Base-by-base conservation (phyloP, 2,888 invertebrate genomes). In the Clistopyga incitator region DNA sequence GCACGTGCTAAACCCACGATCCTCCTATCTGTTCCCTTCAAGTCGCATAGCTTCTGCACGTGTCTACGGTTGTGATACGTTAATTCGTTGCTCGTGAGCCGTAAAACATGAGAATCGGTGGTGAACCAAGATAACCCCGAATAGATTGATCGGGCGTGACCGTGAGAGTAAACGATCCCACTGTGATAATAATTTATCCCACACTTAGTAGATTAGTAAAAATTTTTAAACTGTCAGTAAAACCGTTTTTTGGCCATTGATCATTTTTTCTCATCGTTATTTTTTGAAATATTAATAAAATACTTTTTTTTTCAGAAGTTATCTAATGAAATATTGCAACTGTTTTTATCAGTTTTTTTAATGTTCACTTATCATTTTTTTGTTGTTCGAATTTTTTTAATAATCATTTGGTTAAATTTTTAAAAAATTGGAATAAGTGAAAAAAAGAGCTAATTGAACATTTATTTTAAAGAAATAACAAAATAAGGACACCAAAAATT, bases 101-200 rank as follows among this genome's bases (percentile, higher is more conserved):
- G 23, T 6, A 61, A 42, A 42, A 54, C 10, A 42, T 11, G 71
- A 68, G 42, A 68, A 45, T 25, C 18, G 54, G 70, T 42, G 65
- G 13, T 18, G 15, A 74, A 72, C 67, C 23, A 8, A n/a, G 47
- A 38, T 65, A 59, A 47, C 65, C 47, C 20, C 74, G 56, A 45
- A 23, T 38, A 77, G 87, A 89, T 88, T 82, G 86, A 85, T 87
- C 78, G 81, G 67, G 79, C 79, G 77, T 85, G 85, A 85, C 79
- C 84, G 65, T 34, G 29, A 20, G n/a, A 67, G 11, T 56, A 64
- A 80, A 74, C 38, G 29, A 59, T 65, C 11, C 38, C 11, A 52
- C 42, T 67, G 42, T 15, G 75, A 79, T 72, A 56, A 82, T 64
- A 20, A 20, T 20, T 29, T 64, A 77, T 86, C 80, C 77, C 76